Evolutionary conservation across 1,140 invertebrate genomes (phyloP).

Genomic region (Drosophila nannoptera): DNA sequence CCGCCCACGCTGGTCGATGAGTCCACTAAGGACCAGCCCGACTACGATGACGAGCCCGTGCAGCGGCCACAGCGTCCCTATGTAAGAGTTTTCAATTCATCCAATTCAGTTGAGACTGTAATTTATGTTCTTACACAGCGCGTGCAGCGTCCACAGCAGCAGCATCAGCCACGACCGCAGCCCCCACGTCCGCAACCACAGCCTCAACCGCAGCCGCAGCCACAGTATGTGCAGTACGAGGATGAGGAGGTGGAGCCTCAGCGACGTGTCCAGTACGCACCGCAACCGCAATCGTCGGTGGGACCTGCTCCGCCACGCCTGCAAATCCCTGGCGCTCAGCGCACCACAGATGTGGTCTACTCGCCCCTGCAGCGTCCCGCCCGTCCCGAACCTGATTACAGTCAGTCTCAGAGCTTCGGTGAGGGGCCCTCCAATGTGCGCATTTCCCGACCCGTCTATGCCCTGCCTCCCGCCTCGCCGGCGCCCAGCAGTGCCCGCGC

Average conservation of each 20-base stretch:
- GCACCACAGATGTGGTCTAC: conserved; percentile 74
- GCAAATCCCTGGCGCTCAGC: conserved; percentile 76
- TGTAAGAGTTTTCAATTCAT: conserved; percentile 41
- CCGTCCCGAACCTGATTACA: conserved; percentile 74
- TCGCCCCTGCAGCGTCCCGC: conserved; percentile 69
- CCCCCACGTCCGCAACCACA: conserved; percentile 61
- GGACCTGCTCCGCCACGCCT: conserved; percentile 70
- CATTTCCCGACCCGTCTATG: conserved; percentile 75
- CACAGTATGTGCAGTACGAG: conserved; percentile 76
- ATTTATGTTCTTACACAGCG: conserved; percentile 28
- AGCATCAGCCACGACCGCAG: conserved; percentile 54
- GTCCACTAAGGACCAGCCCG: conserved; percentile 80
- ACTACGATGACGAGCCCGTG: conserved; percentile 80
- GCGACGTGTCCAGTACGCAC: conserved; percentile 69
- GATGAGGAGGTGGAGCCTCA: conserved; percentile 65
- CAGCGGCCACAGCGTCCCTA: conserved; percentile 76
- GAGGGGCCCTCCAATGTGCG: conserved; percentile 73
- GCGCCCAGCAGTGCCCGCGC: conserved; percentile 68
- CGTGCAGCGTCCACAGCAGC: conserved; percentile 65
- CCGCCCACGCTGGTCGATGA: conserved; percentile 89
- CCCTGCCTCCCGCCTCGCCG: conserved; percentile 66
- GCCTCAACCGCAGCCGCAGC: conserved; percentile 75
- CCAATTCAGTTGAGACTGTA: not conserved
- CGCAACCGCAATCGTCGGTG: conserved; percentile 57
- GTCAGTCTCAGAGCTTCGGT: conserved; percentile 70